Percentiles rank a stretch among this genome's conserved stretches.
Conservation (phyloP, 2,113 vertebrate species). For the Hepsetus odoe region DNA sequence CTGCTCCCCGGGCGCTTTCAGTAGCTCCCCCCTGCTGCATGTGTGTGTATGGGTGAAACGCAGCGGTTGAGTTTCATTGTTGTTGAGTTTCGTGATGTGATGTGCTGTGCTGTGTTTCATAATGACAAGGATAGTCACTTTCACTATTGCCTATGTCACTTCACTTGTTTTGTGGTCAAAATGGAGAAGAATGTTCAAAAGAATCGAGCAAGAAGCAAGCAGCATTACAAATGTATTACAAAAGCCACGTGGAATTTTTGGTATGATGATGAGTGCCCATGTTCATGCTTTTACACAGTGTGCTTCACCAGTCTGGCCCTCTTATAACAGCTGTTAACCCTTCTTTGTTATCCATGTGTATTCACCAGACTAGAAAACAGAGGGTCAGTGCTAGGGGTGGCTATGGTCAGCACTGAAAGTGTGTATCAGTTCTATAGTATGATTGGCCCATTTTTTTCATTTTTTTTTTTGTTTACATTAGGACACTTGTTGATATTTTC, state of each 20-base stretch:
- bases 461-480: neutral
- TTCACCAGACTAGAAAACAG: neutral
- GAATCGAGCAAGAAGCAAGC: no score
- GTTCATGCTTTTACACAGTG: constrained; percentile 28
- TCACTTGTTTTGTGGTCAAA: no score
- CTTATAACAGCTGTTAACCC: constrained; percentile 21
- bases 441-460: neutral
- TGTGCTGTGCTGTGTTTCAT: no score
- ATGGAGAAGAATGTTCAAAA: no score
- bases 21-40: no score
- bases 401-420: neutral
- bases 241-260: constrained; percentile 55
- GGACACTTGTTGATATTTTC: neutral
- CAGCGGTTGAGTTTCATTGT: no score
- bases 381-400: neutral
- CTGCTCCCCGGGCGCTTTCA: no score
- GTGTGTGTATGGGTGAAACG: no score
- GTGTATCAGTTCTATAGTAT: neutral
- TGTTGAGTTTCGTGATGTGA: neutral
- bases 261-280: constrained; percentile 35
- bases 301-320: neutral
- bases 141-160: no score
- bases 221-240: constrained; percentile 49
- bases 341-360: neutral
- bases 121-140: no score